Conservation (phyloP, 2,113 vertebrate species). For the Eptatretus burgeri region DNA sequence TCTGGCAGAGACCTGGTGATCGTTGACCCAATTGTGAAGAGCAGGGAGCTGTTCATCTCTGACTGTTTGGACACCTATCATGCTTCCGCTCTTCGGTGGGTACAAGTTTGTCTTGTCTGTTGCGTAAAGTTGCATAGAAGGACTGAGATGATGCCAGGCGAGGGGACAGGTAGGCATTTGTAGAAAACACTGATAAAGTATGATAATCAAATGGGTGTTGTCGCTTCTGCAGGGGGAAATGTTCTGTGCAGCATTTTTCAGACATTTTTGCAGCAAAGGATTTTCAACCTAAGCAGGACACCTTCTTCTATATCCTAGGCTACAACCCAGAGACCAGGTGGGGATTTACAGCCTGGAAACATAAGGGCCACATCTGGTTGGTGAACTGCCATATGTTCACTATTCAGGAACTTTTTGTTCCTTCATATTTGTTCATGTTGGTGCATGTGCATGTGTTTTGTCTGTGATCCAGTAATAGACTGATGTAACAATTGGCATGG, state of each 20-base stretch:
- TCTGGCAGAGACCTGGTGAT: conserved; percentile 88
- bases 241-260: conserved; percentile 96
- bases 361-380: too few species aligned
- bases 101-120: background rate
- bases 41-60: conserved; percentile 90
- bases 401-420: too few species aligned
- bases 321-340: conserved; percentile 98
- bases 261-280: conserved; percentile 98
- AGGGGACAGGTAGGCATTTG: too few species aligned
- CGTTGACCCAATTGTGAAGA: conserved; percentile 85
- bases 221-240: conserved; percentile 55
- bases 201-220: conserved; percentile 9
- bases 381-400: too few species aligned
- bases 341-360: conserved; percentile 13
- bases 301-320: conserved; percentile 97
- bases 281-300: conserved; percentile 89
- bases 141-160: too few species aligned
- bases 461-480: too few species aligned
- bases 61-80: conserved; percentile 96
- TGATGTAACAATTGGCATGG: too few species aligned
- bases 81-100: conserved; percentile 75
- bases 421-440: too few species aligned
- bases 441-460: too few species aligned
- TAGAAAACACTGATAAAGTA: too few species aligned
- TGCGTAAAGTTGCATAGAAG: background rate